Evolutionary conservation across 2,113 vertebrate genomes (phyloP), one percentile per base, ranked within the genome.

Genomic region (Falcunculus frontatus): DNA sequence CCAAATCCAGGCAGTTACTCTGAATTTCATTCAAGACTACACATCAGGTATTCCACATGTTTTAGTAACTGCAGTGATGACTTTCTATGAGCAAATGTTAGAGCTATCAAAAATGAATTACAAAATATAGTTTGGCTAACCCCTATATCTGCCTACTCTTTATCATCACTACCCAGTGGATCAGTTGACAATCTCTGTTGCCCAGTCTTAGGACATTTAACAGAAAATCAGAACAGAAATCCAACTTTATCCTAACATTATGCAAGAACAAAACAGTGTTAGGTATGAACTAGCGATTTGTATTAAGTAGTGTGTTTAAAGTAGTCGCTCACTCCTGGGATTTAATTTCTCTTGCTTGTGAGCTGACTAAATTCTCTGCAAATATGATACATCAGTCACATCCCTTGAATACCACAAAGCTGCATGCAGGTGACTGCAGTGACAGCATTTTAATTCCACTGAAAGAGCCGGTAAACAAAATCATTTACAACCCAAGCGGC

Each of bases 311-410:
- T 8, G 4, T 17, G 5, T 57, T 69, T 33, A 69, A 89, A 84
- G 32, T 10, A 87, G 70, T 12, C 0, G 2, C 23, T 65, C 25
- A 52, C 26, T 77, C 30, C 21, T 65, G 18, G 74, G 60, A 52
- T 91, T 89, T 74, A 27, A 33, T 53, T 83, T 73, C 32, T 10
- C 5, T 62, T 1, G 1, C 55, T 35, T 1, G 0, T 29, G 33
- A 73, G 37, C 50, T n/a, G 73, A 41, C 30, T 7, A 7, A 64
- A 47, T 73, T 60, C 27, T 62, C n/a, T 39, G 57, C 16, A 37
- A 74, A 52, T 49, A 25, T 0, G 3, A 53, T 4, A 25, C 9
- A 18, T 60, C 15, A 39, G 4, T n/a, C 13, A 15, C 18, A 9
- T 15, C 35, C n/a, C 67, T 33, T n/a, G 30, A 52, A 41, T 5